phyloP scores from a whole-genome alignment of 2,113 vertebrate genomes.

The Ariopsis seemanni region DNA sequence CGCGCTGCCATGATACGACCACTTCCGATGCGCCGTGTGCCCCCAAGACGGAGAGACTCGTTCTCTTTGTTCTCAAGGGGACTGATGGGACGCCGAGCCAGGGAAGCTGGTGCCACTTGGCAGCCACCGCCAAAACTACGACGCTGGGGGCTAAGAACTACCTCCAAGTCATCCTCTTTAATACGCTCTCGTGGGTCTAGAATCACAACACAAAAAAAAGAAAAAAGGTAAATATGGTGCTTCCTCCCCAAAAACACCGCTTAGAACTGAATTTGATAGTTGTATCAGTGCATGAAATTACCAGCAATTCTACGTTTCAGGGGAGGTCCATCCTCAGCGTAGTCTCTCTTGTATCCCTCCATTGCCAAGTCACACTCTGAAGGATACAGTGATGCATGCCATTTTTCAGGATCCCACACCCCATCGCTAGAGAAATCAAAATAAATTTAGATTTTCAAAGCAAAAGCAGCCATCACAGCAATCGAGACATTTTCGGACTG shows the following conservation, averaged over 20 bases:
- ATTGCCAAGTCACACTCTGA: conserved; percentile 87
- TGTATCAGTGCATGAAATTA: conserved; percentile 57
- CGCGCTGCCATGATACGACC: conserved; percentile 90
- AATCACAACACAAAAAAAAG: not conserved
- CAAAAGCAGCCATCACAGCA: not conserved
- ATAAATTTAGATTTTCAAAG: conserved; percentile 9
- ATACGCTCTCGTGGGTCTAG: conserved; percentile 92
- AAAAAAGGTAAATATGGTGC: not conserved
- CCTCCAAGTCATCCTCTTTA: conserved; percentile 95
- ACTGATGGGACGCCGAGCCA: conserved; percentile 83
- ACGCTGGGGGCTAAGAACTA: conserved; percentile 91
- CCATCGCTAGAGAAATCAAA: conserved; percentile 80
- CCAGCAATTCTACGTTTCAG: conserved; percentile 90
- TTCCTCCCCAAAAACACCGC: not conserved
- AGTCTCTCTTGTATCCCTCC: conserved; percentile 89
- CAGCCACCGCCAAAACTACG: conserved; percentile 97
- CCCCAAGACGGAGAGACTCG: conserved; percentile 83
- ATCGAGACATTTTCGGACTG: not conserved
- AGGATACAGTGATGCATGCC: conserved; percentile 95
- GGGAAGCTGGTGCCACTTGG: conserved; percentile 75
- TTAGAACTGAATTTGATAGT: not conserved
- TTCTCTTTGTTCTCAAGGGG: conserved; percentile 91
- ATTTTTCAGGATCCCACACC: conserved; percentile 98
- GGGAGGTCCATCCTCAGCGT: conserved; percentile 82
- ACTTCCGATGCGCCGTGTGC: conserved; percentile 88